Base-by-base conservation (phyloP, 2,113 vertebrate genomes). In the Spheniscus mendiculus region DNA sequence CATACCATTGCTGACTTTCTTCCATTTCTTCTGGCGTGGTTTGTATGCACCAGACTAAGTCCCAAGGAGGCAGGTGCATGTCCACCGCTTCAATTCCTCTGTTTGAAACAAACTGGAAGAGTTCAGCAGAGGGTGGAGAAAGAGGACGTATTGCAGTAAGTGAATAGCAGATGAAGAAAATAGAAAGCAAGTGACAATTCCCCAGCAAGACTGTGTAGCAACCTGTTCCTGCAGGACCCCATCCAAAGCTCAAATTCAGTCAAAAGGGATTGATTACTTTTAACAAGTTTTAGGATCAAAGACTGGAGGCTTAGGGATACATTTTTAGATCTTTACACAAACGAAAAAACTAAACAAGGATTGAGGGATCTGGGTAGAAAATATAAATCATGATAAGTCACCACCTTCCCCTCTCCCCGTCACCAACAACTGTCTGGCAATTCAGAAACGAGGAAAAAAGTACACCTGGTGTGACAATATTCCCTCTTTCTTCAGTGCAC, bases 41-140 rank as follows among this genome's bases (percentile, higher is more conserved):
- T 66, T 42, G 12, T 10, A 8, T 3, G 26, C 36, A 50, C 12
- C 34, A 49, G 36, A 38, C 19, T 25, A 72, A 52, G 30, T 18
- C n/a, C 22, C 47, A 50, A 32, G 10, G 17, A 13, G 81, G 6
- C 11, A 58, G 25, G 10, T 1, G 0, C 0, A 0, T 15, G 17
- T 23, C 21, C 58, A 42, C 18, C 2, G 0, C n/a, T 78, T 83
- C 17, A 49, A 4, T 36, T 86, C 40, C 42, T 70, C 71, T 44
- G 14, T 27, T 23, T 63, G 59, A 62, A 38, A 12, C 32, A 50
- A 83, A 72, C 6, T 15, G 7, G 36, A 88, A 32, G 45, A 61
- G 20, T 36, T 34, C 12, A 61, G 50, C 12, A 61, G 50, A 83
- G 14, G 26, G 11, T 32, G 7, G 34, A 83, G 83, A 89, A 81